A percentile compares a stretch with the other conserved stretches of the same genome.
phyloP scores from a whole-genome alignment of 2,113 vertebrate genomes.

The Hypanus sabinus region DNA sequence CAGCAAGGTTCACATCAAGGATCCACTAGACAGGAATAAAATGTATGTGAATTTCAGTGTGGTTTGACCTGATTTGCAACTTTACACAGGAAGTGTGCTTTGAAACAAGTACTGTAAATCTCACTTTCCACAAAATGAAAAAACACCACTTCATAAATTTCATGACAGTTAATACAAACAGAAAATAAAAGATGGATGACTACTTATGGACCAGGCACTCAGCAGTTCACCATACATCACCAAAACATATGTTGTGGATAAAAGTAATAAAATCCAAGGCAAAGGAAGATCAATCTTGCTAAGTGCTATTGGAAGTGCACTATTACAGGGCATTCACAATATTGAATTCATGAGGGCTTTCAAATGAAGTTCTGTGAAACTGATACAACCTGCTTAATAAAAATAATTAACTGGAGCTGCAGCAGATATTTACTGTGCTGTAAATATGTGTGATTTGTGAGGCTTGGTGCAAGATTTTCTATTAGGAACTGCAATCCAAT shows the following conservation, averaged over 20 bases:
- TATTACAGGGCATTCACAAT: constrained; percentile 39
- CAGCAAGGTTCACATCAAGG: neutral
- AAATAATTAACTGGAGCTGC: neutral
- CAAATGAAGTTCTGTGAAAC: neutral
- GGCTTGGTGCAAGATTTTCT: neutral
- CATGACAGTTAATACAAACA: neutral
- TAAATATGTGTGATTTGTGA: neutral
- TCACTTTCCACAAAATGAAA: constrained; percentile 14
- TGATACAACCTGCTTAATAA: neutral
- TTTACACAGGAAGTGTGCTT: neutral
- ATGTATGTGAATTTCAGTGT: constrained; percentile 5
- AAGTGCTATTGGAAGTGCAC: neutral
- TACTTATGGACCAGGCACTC: neutral
- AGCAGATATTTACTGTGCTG: neutral
- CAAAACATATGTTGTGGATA: neutral
- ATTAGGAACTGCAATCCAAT: neutral
- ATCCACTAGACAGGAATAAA: neutral
- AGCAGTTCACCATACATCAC: neutral
- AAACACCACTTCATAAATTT: constrained; percentile 35
- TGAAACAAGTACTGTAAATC: neutral
- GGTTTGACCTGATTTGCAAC: constrained; percentile 12
- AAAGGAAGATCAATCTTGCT: constrained; percentile 25
- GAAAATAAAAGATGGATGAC: constrained; percentile 22
- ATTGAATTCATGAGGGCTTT: neutral
- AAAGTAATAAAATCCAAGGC: constrained; percentile 31